A percentile compares a stretch with the other conserved stretches of the same genome.
Evolutionary conservation across 1,140 invertebrate species (phyloP).

Genomic region (Aphelenchoides fujianensis): DNA sequence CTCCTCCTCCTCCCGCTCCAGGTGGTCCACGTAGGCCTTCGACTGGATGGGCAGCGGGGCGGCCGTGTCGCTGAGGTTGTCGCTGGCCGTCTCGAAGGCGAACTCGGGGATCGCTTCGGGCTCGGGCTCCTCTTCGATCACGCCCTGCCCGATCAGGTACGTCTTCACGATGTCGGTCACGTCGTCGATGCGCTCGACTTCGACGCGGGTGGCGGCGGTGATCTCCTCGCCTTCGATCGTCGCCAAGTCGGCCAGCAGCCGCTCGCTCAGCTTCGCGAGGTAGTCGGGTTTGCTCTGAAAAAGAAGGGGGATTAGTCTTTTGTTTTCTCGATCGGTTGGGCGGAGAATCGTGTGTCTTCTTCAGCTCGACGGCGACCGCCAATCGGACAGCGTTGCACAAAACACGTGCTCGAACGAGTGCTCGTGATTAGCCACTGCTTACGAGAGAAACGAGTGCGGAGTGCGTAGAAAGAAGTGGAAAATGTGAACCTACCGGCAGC

Average conservation of each 20-base stretch:
- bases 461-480: neutral
- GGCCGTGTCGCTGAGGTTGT: constrained; percentile 29
- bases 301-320: neutral
- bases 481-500: neutral
- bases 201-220: constrained; percentile 45
- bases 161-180: constrained; percentile 54
- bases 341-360: neutral
- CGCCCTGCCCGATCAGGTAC: constrained; percentile 45
- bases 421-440: no score
- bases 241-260: constrained; percentile 41
- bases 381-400: no score
- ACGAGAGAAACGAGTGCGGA: neutral
- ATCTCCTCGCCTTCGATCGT: constrained; percentile 43
- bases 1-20: constrained; percentile 38
- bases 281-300: constrained; percentile 52
- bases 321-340: neutral
- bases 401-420: no score
- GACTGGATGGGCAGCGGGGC: constrained; percentile 25
- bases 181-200: constrained; percentile 48
- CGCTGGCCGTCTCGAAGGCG: constrained; percentile 39
- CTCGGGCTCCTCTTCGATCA: constrained; percentile 29
- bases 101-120: constrained; percentile 36
- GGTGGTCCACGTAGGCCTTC: constrained; percentile 41
- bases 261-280: constrained; percentile 47
- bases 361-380: neutral